Percentiles rank a stretch among this genome's conserved stretches.
These are phyloP conservation scores for Siphlonurus alternatus DNA, from an alignment of 2,888 invertebrate species.

Conservation along the genomic window DNA sequence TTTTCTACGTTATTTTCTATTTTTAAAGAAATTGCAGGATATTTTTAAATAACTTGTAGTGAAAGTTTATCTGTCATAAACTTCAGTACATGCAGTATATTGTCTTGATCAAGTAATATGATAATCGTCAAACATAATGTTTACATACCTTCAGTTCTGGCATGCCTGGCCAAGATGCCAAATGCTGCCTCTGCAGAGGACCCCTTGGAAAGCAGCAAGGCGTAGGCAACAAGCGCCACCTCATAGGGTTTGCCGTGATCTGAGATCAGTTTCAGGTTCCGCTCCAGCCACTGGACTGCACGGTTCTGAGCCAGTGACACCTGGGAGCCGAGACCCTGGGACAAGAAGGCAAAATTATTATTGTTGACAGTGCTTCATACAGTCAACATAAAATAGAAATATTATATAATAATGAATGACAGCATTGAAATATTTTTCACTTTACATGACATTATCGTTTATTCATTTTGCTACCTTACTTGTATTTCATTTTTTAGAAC, in stretches of 20 bases:
- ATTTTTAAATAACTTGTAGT: background rate
- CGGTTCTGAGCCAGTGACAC: constrained; percentile 59
- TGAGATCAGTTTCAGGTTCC: constrained; percentile 57
- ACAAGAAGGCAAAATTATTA: constrained; percentile 10
- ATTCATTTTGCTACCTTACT: no score
- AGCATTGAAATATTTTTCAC: constrained; percentile 6
- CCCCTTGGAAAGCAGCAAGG: constrained; percentile 67
- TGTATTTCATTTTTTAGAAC: no score
- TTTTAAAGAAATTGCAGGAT: no score
- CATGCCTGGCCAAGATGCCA: constrained; percentile 45
- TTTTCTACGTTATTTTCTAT: no score
- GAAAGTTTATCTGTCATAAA: background rate
- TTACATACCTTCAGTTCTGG: constrained; percentile 43
- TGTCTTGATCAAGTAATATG: no score
- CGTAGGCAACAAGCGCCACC: constrained; percentile 77
- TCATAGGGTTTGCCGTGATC: constrained; percentile 62
- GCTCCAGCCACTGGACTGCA: constrained; percentile 65
- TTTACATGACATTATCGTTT: no score
- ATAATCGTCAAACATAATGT: no score
- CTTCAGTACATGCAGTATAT: background rate
- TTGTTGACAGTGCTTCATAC: constrained; percentile 10
- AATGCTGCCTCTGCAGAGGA: constrained; percentile 73
- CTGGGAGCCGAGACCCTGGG: constrained; percentile 49
- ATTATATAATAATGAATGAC: background rate
- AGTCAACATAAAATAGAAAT: constrained; percentile 10